Conservation (phyloP, 2,113 vertebrate species). For the Macquaria australasica region DNA sequence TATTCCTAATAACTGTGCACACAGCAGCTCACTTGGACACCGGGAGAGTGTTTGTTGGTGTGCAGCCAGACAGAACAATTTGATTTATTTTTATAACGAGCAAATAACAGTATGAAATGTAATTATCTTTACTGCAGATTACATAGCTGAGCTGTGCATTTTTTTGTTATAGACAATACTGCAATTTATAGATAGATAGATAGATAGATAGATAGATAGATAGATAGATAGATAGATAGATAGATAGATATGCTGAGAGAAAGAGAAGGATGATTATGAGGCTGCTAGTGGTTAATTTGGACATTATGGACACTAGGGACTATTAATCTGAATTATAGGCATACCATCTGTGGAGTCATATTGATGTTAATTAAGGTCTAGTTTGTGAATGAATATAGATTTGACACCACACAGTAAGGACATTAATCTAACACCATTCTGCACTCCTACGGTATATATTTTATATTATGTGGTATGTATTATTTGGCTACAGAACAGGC, state of each 20-base stretch:
- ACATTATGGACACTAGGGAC: slow-evolving; percentile 1
- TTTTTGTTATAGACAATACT: background rate
- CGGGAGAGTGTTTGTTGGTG: slow-evolving; percentile 6
- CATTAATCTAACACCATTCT: slow-evolving; percentile 32
- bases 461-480: background rate
- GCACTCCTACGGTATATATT: background rate
- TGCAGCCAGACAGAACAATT: slow-evolving; percentile 18
- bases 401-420: background rate
- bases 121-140: slow-evolving; percentile 38
- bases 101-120: slow-evolving; percentile 27
- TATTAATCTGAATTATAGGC: slow-evolving; percentile 39
- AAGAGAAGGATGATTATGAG: slow-evolving; percentile 3
- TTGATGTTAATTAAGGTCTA: slow-evolving; percentile 29
- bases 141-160: slow-evolving; percentile 20
- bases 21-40: slow-evolving; percentile 21
- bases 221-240: slow-evolving; percentile 25
- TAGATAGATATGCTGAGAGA: background rate
- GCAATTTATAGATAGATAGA: slow-evolving; percentile 27
- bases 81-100: slow-evolving; percentile 35
- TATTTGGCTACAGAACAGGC: background rate
- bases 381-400: slow-evolving; percentile 49
- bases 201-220: slow-evolving; percentile 28
- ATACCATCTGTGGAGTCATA: slow-evolving; percentile 16
- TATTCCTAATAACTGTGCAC: slow-evolving; percentile 12
- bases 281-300: slow-evolving; percentile 4